These are phyloP conservation scores for Archaeoteleia sp. DNA, from an alignment of 2,888 invertebrate genomes.

Conservation along the genomic window DNA sequence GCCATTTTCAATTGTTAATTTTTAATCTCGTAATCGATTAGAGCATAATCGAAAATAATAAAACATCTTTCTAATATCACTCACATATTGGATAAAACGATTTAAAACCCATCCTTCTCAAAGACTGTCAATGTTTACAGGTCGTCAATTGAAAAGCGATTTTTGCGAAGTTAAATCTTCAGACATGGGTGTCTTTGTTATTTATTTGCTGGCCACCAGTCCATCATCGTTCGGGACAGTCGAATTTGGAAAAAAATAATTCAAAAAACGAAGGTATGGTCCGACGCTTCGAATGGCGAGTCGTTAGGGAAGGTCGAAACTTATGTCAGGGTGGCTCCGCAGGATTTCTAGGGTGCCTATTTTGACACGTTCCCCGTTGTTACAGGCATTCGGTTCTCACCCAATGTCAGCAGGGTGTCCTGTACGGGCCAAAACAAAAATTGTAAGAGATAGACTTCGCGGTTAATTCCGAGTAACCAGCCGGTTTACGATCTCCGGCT, in stretches of 20 bases:
- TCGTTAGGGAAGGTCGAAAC: slow-evolving; percentile 49
- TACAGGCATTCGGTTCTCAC: slow-evolving; percentile 67
- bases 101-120: too few species aligned
- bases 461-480: slow-evolving; percentile 47
- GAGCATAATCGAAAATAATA: too few species aligned
- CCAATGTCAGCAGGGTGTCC: slow-evolving; percentile 69
- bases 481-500: slow-evolving; percentile 39
- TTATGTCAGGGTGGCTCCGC: slow-evolving; percentile 52
- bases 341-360: slow-evolving; percentile 62
- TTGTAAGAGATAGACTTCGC: slow-evolving; percentile 48
- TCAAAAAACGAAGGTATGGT: slow-evolving; percentile 39
- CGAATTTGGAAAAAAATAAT: slow-evolving; percentile 30
- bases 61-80: too few species aligned
- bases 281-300: slow-evolving; percentile 45
- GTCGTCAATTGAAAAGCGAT: slow-evolving; percentile 11
- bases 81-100: too few species aligned
- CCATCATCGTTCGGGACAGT: slow-evolving; percentile 20
- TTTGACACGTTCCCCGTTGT: slow-evolving; percentile 73
- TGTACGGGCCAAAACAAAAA: slow-evolving; percentile 64
- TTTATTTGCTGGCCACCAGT: slow-evolving; percentile 29
- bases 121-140: too few species aligned
- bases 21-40: too few species aligned
- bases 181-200: slow-evolving; percentile 27
- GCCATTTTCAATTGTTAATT: too few species aligned
- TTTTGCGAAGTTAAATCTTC: slow-evolving; percentile 21